Percentiles rank a stretch among this genome's conserved stretches.
These are phyloP conservation scores for Tribolium castaneum DNA, from an alignment of 1,140 invertebrate species.

Conservation along the genomic window DNA sequence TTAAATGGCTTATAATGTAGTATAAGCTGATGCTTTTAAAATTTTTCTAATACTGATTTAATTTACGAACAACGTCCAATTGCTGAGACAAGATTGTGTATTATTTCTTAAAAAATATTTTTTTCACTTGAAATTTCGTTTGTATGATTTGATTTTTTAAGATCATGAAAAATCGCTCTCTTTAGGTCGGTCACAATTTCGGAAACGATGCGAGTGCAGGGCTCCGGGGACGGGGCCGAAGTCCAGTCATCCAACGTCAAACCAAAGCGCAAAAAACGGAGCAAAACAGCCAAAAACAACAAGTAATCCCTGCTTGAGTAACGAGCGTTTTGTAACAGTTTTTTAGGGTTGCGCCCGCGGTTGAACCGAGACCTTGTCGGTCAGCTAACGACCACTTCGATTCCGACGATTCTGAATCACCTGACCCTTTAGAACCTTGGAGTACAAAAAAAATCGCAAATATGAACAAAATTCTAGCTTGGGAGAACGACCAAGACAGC, in stretches of 20 bases:
- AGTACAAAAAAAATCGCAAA: conserved; percentile 76
- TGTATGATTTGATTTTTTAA: too few relatives aligned
- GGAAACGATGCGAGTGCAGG: conserved; percentile 55
- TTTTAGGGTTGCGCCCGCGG: conserved; percentile 64
- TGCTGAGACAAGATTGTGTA: too few relatives aligned
- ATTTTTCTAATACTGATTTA: too few relatives aligned
- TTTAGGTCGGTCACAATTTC: conserved; percentile 50
- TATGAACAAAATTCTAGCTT: conserved; percentile 79
- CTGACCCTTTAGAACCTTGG: conserved; percentile 78
- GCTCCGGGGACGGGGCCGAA: conserved; percentile 52
- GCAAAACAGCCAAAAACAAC: conserved; percentile 65
- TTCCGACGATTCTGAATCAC: conserved; percentile 62
- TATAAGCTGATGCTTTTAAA: too few relatives aligned
- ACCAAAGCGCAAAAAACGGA: conserved; percentile 57
- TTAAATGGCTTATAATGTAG: too few relatives aligned
- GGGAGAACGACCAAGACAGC: conserved; percentile 65
- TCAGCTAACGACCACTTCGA: conserved; percentile 56
- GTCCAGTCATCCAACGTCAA: conserved; percentile 51
- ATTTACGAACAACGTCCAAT: too few relatives aligned
- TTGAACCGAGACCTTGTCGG: conserved; percentile 58
- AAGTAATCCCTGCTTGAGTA: conserved; percentile 54
- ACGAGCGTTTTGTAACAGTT: conserved; percentile 23
- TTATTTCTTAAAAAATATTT: too few relatives aligned
- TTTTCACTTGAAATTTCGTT: too few relatives aligned
- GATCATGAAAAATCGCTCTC: too few relatives aligned